These are phyloP conservation scores for Campylomormyrus tamandua DNA, from an alignment of 2,113 vertebrate species.

Conservation along the genomic window DNA sequence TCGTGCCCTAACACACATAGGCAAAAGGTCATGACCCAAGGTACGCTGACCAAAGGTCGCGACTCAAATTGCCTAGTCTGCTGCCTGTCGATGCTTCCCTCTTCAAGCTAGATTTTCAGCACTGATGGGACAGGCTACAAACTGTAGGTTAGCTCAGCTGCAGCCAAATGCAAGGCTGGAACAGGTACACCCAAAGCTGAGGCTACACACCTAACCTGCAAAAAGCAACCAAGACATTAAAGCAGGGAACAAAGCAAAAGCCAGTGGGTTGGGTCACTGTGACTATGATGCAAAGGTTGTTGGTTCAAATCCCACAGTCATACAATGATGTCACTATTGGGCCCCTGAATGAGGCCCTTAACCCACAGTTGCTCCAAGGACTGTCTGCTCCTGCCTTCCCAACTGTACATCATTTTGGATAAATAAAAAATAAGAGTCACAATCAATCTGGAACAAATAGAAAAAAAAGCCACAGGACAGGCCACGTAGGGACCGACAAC, in stretches of 20 bases:
- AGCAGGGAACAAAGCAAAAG: not conserved
- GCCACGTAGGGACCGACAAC: not conserved
- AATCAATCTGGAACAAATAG: not conserved
- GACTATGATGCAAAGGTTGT: not conserved
- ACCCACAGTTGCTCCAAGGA: not conserved
- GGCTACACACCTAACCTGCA: not conserved
- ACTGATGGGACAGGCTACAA: not conserved
- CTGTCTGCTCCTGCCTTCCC: not conserved
- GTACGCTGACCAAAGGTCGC: not conserved
- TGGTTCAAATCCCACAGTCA: not conserved
- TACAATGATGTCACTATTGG: not conserved
- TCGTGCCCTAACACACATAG: not conserved
- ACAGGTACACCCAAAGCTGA: not conserved
- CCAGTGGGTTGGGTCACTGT: not conserved
- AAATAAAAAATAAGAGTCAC: not conserved
- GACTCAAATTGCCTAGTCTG: not conserved
- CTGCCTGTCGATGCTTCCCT: not conserved
- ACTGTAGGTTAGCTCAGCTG: not conserved
- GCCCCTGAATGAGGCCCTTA: not conserved
- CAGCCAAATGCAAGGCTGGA: not conserved
- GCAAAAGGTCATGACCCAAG: not conserved
- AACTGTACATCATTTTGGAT: not conserved
- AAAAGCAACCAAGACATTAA: not conserved
- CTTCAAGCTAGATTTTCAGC: not conserved
- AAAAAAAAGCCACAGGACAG: not conserved